phyloP scores from a whole-genome alignment of 2,888 invertebrate genomes.

The Biston stratarius region DNA sequence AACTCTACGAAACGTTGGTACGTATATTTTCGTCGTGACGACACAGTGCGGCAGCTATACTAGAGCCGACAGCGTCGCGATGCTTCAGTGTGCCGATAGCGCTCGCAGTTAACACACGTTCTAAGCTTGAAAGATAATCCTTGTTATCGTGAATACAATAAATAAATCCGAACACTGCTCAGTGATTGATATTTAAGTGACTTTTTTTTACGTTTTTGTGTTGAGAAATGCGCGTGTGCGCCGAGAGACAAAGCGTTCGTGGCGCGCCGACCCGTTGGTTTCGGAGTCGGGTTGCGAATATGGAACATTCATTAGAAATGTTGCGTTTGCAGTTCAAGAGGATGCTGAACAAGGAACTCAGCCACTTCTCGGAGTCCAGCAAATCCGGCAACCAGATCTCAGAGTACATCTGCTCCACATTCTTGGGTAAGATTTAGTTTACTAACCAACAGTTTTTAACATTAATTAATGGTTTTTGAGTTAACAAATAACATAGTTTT shows the following conservation, averaged over 20 bases:
- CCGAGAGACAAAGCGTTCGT: conserved; percentile 76
- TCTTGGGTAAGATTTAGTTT: conserved; percentile 93
- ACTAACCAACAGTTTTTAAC: neutral
- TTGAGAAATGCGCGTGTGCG: conserved; percentile 81
- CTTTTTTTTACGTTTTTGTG: conserved; percentile 51
- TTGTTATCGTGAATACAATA: conserved; percentile 24
- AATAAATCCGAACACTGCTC: conserved; percentile 43
- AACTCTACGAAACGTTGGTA: conserved; percentile 1
- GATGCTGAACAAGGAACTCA: conserved; percentile 99
- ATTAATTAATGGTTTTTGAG: neutral
- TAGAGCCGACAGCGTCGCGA: conserved; percentile 46
- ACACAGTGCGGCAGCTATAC: conserved; percentile 54
- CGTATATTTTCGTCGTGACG: conserved; percentile 49
- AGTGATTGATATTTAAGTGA: conserved; percentile 27
- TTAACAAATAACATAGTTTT: neutral
- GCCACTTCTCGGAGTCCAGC: conserved; percentile 99
- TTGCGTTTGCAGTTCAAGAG: conserved; percentile 96
- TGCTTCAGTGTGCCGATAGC: conserved; percentile 76
- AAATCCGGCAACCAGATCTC: conserved; percentile 99
- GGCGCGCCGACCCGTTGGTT: conserved; percentile 73
- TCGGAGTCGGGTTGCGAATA: conserved; percentile 67
- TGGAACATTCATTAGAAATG: conserved; percentile 79
- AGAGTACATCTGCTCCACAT: conserved; percentile 99
- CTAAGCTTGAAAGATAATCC: conserved; percentile 36
- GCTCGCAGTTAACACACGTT: conserved; percentile 69